phyloP scores from a whole-genome alignment of 2,797 vertebrate genomes.

The Phalanger gymnotis region DNA sequence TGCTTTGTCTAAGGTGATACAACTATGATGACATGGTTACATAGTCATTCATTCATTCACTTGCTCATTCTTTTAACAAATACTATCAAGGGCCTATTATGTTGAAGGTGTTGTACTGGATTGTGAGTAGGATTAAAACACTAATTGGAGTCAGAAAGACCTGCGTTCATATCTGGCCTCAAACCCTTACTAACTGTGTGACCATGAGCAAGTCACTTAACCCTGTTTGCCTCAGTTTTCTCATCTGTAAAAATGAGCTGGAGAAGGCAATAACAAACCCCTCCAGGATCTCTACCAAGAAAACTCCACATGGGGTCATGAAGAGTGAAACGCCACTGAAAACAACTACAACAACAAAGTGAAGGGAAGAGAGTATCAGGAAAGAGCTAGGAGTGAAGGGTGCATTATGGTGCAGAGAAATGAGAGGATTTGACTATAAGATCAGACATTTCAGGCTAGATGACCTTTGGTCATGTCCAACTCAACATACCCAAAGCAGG shows the following conservation, averaged over 20 bases:
- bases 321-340: background rate
- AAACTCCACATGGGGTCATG: background rate
- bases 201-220: background rate
- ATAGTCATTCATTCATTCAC: background rate
- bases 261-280: background rate
- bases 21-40: background rate
- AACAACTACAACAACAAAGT: background rate
- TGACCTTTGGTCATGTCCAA: background rate
- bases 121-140: background rate
- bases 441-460: background rate
- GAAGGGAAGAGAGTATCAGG: background rate
- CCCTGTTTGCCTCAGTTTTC: too few relatives aligned
- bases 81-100: background rate
- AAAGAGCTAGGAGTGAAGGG: background rate
- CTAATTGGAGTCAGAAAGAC: background rate
- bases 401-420: background rate
- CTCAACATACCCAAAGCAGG: background rate
- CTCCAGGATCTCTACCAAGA: background rate
- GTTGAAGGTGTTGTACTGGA: background rate
- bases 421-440: background rate
- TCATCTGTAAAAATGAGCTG: background rate
- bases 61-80: background rate
- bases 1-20: background rate
- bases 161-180: background rate
- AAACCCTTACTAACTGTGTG: background rate